These are phyloP conservation scores for Synergus gifuensis DNA, from an alignment of 2,888 invertebrate species.

Conservation along the genomic window DNA sequence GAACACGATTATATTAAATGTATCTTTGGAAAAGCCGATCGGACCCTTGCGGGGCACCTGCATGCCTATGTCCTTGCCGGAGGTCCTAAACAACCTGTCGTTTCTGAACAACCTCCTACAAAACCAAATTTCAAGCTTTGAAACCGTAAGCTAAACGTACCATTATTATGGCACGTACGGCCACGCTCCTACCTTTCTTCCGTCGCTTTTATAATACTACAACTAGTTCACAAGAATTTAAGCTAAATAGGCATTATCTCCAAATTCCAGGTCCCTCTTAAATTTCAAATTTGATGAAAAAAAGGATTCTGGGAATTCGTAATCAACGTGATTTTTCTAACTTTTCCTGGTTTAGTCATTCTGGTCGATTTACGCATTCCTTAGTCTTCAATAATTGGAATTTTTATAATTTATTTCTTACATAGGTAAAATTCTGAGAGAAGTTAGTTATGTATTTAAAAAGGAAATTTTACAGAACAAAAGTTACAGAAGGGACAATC, in stretches of 20 bases:
- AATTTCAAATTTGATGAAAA: slow-evolving; percentile 3
- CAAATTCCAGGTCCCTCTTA: slow-evolving; percentile 7
- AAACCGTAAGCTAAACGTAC: slow-evolving; percentile 65
- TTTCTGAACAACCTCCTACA: slow-evolving; percentile 42
- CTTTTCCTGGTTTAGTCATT: slow-evolving; percentile 25
- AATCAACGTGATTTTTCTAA: slow-evolving; percentile 30
- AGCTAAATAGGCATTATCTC: slow-evolving; percentile 37
- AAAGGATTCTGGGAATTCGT: slow-evolving; percentile 31
- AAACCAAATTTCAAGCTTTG: slow-evolving; percentile 53
- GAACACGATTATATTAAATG: slow-evolving; percentile 63
- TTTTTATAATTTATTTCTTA: neutral
- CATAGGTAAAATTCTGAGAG: too few species aligned
- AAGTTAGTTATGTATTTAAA: too few species aligned
- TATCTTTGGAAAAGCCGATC: slow-evolving; percentile 51
- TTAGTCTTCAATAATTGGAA: neutral
- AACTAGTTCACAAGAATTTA: slow-evolving; percentile 37
- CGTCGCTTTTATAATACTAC: slow-evolving; percentile 13
- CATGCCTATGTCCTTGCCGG: slow-evolving; percentile 45
- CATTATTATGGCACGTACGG: slow-evolving; percentile 71
- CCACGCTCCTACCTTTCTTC: slow-evolving; percentile 52
- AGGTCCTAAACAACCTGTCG: slow-evolving; percentile 63
- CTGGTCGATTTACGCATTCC: neutral
- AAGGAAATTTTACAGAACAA: too few species aligned
- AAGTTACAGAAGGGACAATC: too few species aligned
- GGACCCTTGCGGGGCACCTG: slow-evolving; percentile 57